Evolutionary conservation across 1,140 invertebrate genomes (phyloP).

Genomic region (Drosophila novamexicana): DNA sequence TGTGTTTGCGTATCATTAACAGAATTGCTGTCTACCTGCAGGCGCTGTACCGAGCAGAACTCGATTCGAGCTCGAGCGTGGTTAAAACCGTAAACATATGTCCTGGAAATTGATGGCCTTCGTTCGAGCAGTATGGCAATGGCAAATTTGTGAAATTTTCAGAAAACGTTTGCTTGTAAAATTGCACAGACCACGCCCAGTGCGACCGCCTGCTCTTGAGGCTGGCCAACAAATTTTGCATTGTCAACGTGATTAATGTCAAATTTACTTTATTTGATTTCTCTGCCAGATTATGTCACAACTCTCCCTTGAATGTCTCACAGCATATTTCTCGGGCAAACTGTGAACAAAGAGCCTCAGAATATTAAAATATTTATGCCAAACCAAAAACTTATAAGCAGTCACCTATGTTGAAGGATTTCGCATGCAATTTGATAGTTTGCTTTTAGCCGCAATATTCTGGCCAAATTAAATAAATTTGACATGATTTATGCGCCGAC

Average conservation of each 20-base stretch:
- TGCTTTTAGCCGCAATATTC: slow-evolving; percentile 1
- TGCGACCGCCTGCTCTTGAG: slow-evolving; percentile 3
- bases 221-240: slow-evolving; percentile 38
- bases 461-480: neutral
- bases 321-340: neutral
- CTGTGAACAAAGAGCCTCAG: neutral
- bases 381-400: neutral
- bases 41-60: slow-evolving; percentile 40
- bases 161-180: slow-evolving; percentile 38
- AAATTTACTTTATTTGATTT: slow-evolving; percentile 38
- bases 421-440: neutral
- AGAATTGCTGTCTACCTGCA: slow-evolving; percentile 48
- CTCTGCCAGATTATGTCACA: slow-evolving; percentile 8
- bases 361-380: neutral
- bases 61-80: slow-evolving; percentile 31
- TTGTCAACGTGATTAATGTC: slow-evolving; percentile 41
- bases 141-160: slow-evolving; percentile 29
- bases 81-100: slow-evolving; percentile 9
- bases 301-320: neutral
- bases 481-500: neutral
- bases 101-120: slow-evolving; percentile 33
- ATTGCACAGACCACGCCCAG: slow-evolving; percentile 11
- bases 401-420: neutral
- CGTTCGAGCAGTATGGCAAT: slow-evolving; percentile 1
- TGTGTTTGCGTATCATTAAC: slow-evolving; percentile 66